Evolutionary conservation across 2,888 invertebrate species (phyloP), one percentile per base, ranked within the genome.

Genomic region (Adelognathus sp.): DNA sequence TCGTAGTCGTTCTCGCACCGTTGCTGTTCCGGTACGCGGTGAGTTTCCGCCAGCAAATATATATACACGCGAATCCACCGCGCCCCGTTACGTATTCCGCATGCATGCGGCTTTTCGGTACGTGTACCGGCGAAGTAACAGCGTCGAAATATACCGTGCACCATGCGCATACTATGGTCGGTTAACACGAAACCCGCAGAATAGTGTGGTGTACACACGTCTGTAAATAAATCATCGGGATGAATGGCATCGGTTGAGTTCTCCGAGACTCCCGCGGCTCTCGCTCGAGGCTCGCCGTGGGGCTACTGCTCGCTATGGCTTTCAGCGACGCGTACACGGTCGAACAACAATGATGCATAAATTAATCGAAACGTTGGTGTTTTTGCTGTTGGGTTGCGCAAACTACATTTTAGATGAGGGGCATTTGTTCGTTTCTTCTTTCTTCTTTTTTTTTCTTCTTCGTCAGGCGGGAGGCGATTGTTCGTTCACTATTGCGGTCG

Each of bases 261-360:
- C 69, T 56, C 70, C 46, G 27, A 60, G 70, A 36, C 54, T 36
- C 63, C 44, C 24, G 21, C 41, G 27, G 31, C 11, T 27, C 50
- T 46, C 54, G 24, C 5, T 6, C 6, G 14, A n/a, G 14, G 61
- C 50, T 9, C 9, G 36, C n/a, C 11, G 21, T 21, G 9, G 24
- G 33, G 33, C 21, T 31, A 52, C 46, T n/a, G 36, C n/a, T 11
- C n/a, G n/a, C n/a, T 69, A 36, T 31, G 54, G 16, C 54, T 71
- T 67, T 75, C 61, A 21, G 50, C 56, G 46, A 46, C 21, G 18
- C 50, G 63, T 72, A 63, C 58, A 29, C 60, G 18, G 9, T 18
- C 18, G 18, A 70, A 44, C 64, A 79, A 79, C 71, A 79, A 75
- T 75, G 79, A 79, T 41, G 79, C 75, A 75, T 79, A 75, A 79